A percentile compares a stretch with the other conserved stretches of the same genome.
phyloP scores from a whole-genome alignment of 2,888 invertebrate genomes.

The Cistogaster globosa region DNA sequence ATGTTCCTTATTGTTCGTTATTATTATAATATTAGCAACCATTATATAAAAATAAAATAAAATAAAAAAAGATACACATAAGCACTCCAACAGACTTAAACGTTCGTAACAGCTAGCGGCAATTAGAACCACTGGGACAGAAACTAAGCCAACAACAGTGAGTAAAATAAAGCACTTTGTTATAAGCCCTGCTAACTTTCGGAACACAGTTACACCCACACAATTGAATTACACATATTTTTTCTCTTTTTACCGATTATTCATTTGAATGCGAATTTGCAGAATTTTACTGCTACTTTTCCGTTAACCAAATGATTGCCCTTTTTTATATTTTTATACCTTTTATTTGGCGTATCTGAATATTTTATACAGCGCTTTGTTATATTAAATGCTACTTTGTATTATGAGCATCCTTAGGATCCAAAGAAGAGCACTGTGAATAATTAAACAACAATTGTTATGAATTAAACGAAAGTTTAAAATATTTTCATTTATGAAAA shows the following conservation, averaged over 20 bases:
- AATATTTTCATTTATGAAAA: constrained; percentile 22
- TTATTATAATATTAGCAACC: constrained; percentile 53
- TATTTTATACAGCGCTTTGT: neutral
- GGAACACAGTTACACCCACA: no score
- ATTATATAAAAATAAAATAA: constrained; percentile 41
- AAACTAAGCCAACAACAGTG: neutral
- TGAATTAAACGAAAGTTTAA: constrained; percentile 36
- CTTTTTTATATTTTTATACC: neutral
- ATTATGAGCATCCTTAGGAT: constrained; percentile 12
- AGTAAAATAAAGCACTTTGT: neutral
- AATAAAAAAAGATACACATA: neutral
- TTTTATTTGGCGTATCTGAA: neutral
- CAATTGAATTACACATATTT: no score
- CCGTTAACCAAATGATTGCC: neutral
- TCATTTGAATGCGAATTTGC: neutral
- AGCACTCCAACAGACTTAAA: neutral
- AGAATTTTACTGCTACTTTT: neutral
- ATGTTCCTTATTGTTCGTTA: constrained; percentile 60
- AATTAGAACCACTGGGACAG: neutral
- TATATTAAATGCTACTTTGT: neutral
- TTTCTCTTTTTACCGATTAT: neutral
- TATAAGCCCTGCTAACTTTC: no score
- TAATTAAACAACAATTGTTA: constrained; percentile 59
- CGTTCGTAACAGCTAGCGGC: neutral
- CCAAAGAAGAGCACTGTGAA: neutral